These are phyloP conservation scores for Hemicentrotus pulcherrimus DNA, from an alignment of 35 echinoderm and acorn worm genomes.

Conservation along the genomic window DNA sequence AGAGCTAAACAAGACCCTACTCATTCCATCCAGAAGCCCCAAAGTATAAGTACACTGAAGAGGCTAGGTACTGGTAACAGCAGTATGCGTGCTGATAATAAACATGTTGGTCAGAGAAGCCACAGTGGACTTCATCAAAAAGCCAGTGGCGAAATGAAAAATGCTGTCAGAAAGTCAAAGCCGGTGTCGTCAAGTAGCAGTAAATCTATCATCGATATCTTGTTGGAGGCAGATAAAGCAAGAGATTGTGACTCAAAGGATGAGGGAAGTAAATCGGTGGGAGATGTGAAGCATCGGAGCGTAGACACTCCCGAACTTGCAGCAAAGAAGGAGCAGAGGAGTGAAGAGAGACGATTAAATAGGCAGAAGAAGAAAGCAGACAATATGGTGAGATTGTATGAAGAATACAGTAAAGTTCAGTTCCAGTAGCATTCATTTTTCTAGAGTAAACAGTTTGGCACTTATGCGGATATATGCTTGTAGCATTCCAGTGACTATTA, in stretches of 20 bases:
- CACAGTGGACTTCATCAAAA: neutral
- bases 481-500: neutral
- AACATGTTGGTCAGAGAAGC: neutral
- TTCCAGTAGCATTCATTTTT: neutral
- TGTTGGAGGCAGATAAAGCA: slow-evolving; percentile 17
- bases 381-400: slow-evolving; percentile 61
- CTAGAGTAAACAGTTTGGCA: neutral
- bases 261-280: neutral
- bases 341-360: slow-evolving; percentile 72
- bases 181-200: neutral
- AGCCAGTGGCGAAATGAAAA: neutral
- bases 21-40: neutral
- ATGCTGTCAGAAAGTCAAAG: neutral
- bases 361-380: slow-evolving; percentile 68
- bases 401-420: neutral
- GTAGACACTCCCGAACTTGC: neutral
- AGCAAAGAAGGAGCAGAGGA: slow-evolving; percentile 69
- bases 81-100: neutral
- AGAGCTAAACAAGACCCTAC: neutral
- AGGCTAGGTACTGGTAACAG: neutral
- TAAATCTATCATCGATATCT: slow-evolving; percentile 33
- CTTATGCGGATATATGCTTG: neutral
- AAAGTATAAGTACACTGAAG: neutral
- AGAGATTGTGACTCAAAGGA: neutral
- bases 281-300: neutral